phyloP scores from a whole-genome alignment of 2,888 invertebrate genomes.

The Conus canariensis region DNA sequence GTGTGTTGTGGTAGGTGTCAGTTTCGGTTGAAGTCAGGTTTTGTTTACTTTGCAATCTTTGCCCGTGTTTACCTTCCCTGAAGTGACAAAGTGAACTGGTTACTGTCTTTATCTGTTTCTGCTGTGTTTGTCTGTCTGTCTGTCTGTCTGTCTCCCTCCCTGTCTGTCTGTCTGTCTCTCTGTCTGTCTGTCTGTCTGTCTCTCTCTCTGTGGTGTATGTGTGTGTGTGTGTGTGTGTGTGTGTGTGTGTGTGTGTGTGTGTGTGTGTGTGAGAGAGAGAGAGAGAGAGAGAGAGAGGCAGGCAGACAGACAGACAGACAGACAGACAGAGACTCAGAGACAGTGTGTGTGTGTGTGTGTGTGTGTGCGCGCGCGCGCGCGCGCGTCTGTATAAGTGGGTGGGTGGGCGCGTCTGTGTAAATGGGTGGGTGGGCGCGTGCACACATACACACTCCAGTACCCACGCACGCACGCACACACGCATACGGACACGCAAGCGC shows the following conservation, averaged over 20 bases:
- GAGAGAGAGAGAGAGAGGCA: no score
- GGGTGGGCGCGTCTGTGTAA: neutral
- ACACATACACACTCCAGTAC: neutral
- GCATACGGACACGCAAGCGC: neutral
- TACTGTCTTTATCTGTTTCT: neutral
- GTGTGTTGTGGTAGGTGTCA: neutral
- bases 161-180: neutral
- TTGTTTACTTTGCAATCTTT: neutral
- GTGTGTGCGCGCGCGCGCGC: no score
- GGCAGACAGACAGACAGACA: no score
- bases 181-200: neutral
- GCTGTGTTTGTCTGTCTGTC: neutral
- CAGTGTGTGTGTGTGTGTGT: no score
- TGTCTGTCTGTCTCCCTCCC: neutral
- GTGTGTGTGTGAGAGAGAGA: no score
- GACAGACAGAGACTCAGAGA: no score
- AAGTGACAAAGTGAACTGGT: no score
- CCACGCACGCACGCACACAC: neutral
- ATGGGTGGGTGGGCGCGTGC: neutral
- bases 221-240: neutral
- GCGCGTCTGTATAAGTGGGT: no score
- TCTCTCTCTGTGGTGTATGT: neutral
- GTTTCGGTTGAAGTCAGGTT: neutral
- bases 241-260: no score
- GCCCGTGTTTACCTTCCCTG: neutral